Evolutionary conservation across 2,888 invertebrate species (phyloP).

Genomic region (Clostera curtula): DNA sequence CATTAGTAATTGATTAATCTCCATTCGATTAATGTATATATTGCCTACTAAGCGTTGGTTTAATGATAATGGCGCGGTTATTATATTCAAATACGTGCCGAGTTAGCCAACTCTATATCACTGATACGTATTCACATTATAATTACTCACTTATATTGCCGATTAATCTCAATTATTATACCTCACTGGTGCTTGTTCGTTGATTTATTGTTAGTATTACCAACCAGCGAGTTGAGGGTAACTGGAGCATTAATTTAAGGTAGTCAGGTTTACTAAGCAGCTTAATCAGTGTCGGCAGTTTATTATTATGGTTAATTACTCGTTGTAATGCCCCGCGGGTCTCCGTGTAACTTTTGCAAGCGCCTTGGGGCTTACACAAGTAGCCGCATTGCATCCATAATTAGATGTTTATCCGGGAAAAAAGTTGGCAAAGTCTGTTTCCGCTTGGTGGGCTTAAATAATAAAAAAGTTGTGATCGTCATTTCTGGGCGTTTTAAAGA

Average conservation of each 20-base stretch:
- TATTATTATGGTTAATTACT: slow-evolving; percentile 39
- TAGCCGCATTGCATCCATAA: slow-evolving; percentile 18
- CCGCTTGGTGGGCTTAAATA: neutral
- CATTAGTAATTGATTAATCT: no score
- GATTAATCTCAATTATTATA: slow-evolving; percentile 20
- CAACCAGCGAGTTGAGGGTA: slow-evolving; percentile 10
- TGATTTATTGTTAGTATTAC: slow-evolving; percentile 17
- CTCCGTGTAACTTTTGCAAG: slow-evolving; percentile 16
- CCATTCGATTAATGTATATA: no score
- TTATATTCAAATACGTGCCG: no score
- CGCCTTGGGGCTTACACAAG: slow-evolving; percentile 1
- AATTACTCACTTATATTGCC: slow-evolving; percentile 9
- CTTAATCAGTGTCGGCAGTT: slow-evolving; percentile 38
- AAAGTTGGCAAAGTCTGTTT: neutral
- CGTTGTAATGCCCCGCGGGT: slow-evolving; percentile 28
- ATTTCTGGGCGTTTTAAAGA: no score
- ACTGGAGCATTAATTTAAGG: slow-evolving; percentile 28
- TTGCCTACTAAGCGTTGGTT: no score
- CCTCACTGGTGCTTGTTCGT: slow-evolving; percentile 2
- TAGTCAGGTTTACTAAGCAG: slow-evolving; percentile 30
- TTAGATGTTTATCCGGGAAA: slow-evolving; percentile 22
- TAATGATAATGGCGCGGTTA: no score
- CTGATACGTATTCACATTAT: slow-evolving; percentile 4
- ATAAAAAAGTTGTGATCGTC: no score
- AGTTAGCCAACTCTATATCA: no score